These are phyloP conservation scores for Sesia bembeciformis DNA, from an alignment of 2,888 invertebrate species.

Conservation along the genomic window DNA sequence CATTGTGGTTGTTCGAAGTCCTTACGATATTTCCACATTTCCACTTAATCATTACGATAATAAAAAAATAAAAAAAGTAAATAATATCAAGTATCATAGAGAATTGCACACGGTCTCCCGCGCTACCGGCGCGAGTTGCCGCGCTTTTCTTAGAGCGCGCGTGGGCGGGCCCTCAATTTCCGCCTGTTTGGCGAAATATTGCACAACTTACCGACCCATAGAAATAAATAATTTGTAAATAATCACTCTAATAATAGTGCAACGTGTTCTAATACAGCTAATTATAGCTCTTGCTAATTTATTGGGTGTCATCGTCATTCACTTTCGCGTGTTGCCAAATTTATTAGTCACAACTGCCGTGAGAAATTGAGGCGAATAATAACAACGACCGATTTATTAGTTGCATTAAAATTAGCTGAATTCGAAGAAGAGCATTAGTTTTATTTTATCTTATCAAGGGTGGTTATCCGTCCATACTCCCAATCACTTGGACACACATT, in stretches of 20 bases:
- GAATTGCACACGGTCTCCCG: conserved; percentile 28
- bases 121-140: conserved; percentile 6
- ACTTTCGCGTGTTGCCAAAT: not conserved
- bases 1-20: too few relatives aligned
- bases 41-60: too few relatives aligned
- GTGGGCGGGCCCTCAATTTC: conserved; percentile 53
- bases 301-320: not conserved
- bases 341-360: not conserved
- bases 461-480: too few relatives aligned
- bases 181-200: conserved; percentile 37
- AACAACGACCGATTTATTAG: too few relatives aligned
- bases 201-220: conserved; percentile 33
- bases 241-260: conserved; percentile 16
- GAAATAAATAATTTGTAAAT: conserved; percentile 39
- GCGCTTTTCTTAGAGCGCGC: conserved; percentile 32
- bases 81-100: not conserved
- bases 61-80: too few relatives aligned
- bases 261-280: not conserved
- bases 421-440: too few relatives aligned
- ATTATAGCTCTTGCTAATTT: not conserved
- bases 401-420: too few relatives aligned
- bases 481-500: too few relatives aligned
- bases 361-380: not conserved
- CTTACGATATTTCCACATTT: too few relatives aligned
- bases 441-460: too few relatives aligned